Percentiles rank a stretch among this genome's conserved stretches.
Evolutionary conservation across 2,888 invertebrate genomes (phyloP).

Genomic region (Ophioninae sp.): DNA sequence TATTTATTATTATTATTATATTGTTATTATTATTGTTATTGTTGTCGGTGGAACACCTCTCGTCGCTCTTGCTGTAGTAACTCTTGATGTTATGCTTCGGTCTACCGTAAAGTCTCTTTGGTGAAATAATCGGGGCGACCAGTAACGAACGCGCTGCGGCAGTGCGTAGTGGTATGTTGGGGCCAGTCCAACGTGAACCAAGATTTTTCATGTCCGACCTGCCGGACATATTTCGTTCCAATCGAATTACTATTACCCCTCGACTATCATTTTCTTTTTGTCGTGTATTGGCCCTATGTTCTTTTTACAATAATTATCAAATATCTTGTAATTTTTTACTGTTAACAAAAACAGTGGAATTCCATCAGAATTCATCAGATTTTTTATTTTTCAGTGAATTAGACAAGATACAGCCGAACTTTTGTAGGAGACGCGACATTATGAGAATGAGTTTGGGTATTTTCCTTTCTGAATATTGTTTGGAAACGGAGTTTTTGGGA

Average conservation of each 20-base stretch:
- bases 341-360: no score
- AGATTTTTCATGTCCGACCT: conserved; percentile 89
- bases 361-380: no score
- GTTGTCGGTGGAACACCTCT: conserved; percentile 60
- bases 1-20: conserved; percentile 53
- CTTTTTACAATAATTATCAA: no score
- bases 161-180: conserved; percentile 86
- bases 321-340: no score
- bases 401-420: no score
- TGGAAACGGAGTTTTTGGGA: no score
- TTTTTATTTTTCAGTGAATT: no score
- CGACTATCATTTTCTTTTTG: background rate
- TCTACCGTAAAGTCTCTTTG: conserved; percentile 71
- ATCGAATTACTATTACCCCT: background rate
- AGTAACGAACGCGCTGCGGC: conserved; percentile 82
- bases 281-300: background rate
- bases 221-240: conserved; percentile 67
- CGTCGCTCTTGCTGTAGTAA: conserved; percentile 61
- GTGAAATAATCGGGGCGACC: conserved; percentile 79
- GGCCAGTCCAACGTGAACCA: conserved; percentile 87
- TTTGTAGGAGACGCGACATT: background rate
- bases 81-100: conserved; percentile 65
- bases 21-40: conserved; percentile 60
- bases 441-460: background rate
- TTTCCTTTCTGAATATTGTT: background rate